These are phyloP conservation scores for Brachionus manjavacas DNA, from an alignment of 1,140 invertebrate genomes.

Conservation along the genomic window DNA sequence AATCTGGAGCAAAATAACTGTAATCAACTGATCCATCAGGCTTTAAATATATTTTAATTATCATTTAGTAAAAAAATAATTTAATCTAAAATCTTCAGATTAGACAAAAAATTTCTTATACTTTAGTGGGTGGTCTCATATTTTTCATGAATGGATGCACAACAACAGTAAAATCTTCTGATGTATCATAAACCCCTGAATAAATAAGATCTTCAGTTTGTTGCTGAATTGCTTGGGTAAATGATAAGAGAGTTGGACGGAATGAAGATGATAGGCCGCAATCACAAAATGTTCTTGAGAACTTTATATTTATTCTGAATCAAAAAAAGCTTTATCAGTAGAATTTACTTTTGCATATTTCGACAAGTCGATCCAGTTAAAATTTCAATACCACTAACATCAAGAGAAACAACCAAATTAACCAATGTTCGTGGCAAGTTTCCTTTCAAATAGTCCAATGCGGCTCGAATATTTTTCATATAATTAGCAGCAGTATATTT, in stretches of 20 bases:
- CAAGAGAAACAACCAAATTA: conserved; percentile 70
- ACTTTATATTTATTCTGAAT: not conserved
- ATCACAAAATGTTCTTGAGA: conserved; percentile 33
- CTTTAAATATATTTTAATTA: not conserved
- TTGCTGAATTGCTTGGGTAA: conserved; percentile 46
- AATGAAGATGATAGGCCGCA: conserved; percentile 12
- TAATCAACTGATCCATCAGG: conserved; percentile 2
- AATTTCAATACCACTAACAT: conserved; percentile 44
- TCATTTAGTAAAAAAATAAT: not conserved
- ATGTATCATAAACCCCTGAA: conserved; percentile 60
- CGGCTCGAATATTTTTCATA: conserved; percentile 63
- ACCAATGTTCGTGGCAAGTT: conserved; percentile 69
- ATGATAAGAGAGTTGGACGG: not conserved
- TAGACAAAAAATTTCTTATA: not conserved
- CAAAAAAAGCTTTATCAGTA: not conserved
- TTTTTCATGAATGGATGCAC: conserved; percentile 57
- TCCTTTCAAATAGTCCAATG: conserved; percentile 63
- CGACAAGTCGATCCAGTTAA: conserved; percentile 3
- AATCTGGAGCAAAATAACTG: conserved; percentile 38
- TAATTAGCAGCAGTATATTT: conserved; percentile 59
- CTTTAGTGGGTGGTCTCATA: conserved; percentile 21
- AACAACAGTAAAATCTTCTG: conserved; percentile 65
- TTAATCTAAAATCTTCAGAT: not conserved
- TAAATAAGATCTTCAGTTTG: conserved; percentile 46
- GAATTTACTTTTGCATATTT: conserved; percentile 35